phyloP scores from a whole-genome alignment of 2,888 invertebrate genomes.

The Loripinus fragilis region DNA sequence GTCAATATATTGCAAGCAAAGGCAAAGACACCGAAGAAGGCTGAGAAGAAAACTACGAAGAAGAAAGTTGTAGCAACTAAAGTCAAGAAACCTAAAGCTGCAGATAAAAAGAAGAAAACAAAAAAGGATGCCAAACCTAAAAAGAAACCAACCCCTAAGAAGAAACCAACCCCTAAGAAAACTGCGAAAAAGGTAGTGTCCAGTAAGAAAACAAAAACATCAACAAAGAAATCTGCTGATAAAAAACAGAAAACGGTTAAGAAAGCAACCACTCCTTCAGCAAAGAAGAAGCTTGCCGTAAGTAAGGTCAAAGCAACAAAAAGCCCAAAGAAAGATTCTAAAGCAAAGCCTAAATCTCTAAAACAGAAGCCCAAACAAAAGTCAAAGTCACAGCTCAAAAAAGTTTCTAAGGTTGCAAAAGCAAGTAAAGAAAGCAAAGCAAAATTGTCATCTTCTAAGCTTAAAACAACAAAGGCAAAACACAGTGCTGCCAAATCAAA shows the following conservation, averaged over 20 bases:
- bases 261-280: background rate
- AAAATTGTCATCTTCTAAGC: background rate
- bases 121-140: conserved; percentile 16
- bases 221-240: conserved; percentile 4
- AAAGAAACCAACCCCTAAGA: background rate
- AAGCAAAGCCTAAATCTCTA: background rate
- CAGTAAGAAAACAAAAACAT: conserved; percentile 12
- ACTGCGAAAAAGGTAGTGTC: background rate
- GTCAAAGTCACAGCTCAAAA: background rate
- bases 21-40: conserved; percentile 5
- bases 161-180: conserved; percentile 27
- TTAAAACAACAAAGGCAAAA: background rate
- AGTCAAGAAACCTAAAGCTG: background rate
- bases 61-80: conserved; percentile 12
- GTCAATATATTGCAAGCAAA: conserved; percentile 14
- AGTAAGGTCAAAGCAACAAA: background rate
- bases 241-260: conserved; percentile 1
- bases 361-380: background rate
- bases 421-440: background rate
- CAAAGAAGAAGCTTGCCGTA: background rate
- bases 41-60: background rate
- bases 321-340: background rate
- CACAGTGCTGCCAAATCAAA: background rate
- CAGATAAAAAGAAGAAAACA: background rate
- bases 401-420: background rate